Base-by-base conservation (phyloP, 1,140 invertebrate species). In the Vanessa tameamea region DNA sequence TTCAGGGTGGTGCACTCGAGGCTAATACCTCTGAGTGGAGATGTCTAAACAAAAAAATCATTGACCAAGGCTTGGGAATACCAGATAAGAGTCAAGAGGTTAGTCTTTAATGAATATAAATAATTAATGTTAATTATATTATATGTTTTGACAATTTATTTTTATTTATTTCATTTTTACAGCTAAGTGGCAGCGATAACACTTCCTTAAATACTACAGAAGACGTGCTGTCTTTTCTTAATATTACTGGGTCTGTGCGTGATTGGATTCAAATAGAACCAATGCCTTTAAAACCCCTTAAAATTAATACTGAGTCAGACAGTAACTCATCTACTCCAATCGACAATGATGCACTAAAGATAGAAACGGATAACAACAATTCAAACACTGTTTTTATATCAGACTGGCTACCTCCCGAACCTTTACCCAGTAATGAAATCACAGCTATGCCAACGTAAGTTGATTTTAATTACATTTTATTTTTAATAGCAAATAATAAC, bases 61-160 rank as follows among this genome's bases (percentile, higher is more conserved):
- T 95, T 9, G 90, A 94, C 2, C 84, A 91, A 57, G 94, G 94
- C 0, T 75, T 94, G n/a, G 95, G 93, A 0, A 86, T 95, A 26
- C 93, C 94, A 0, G 89, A 94, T 64, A 87, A 87, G 72, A 69
- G 76, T 16, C 76, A 84, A 59, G 66, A 81, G 79, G 87, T 90
- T 23, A 89, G 81, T 77, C 59, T 20, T 61, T 14, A 43, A 63
- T 43, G 59, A 23, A 69, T 26, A 23, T 16, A 64, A 51, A 14
- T 20, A 4, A 13, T 59, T 26, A 20, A 9, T 59, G 12, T 59
- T 20, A 59, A 26, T 51, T 51, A 0, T 50, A 50, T 15, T 59
- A 26, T 13, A 59, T 59, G 11, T 37, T 43, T 9, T 43, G 6
- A 16, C 3, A 7, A 13, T 23, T 23, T 23, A 53, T 57, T 23